Percentiles rank a stretch among this genome's conserved stretches.
phyloP scores from a whole-genome alignment of 64 coral and sea anemone species.

The Platygyra sinensis region DNA sequence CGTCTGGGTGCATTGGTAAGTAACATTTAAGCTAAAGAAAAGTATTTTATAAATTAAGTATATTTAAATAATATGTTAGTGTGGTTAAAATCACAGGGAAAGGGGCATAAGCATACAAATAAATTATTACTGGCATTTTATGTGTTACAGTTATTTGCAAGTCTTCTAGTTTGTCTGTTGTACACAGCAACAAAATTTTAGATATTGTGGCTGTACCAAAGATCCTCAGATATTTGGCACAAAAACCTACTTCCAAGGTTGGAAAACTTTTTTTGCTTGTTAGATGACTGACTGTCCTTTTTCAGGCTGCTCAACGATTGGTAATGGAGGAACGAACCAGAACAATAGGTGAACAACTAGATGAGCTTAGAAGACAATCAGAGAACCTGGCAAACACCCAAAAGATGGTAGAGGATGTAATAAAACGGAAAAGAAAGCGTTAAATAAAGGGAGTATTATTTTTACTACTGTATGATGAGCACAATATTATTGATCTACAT shows the following conservation, averaged over 20 bases:
- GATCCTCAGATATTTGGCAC: too few species aligned
- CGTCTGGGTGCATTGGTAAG: constrained; percentile 43
- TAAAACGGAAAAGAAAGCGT: constrained; percentile 47
- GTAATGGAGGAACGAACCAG: constrained; percentile 24
- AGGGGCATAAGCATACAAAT: too few species aligned
- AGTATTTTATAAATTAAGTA: not conserved
- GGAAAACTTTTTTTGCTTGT: not conserved
- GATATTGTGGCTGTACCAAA: too few species aligned
- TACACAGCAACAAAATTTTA: too few species aligned
- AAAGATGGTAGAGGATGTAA: constrained; percentile 57
- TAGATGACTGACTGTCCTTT: not conserved
- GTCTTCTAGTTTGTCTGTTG: too few species aligned
- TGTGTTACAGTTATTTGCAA: too few species aligned
- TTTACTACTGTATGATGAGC: too few species aligned
- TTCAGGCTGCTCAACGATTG: constrained; percentile 46
- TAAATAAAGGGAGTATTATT: not conserved
- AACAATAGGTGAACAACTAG: constrained; percentile 21
- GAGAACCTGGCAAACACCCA: constrained; percentile 26
- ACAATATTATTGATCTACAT: too few species aligned
- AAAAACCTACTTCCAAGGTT: too few species aligned
- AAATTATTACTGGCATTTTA: too few species aligned
- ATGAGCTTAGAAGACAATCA: constrained; percentile 18
- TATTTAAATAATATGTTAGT: too few species aligned
- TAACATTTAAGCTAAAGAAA: not conserved
- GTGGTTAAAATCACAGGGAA: too few species aligned